Evolutionary conservation across 2,888 invertebrate genomes (phyloP).

Genomic region (Petrolisthes manimaculis): DNA sequence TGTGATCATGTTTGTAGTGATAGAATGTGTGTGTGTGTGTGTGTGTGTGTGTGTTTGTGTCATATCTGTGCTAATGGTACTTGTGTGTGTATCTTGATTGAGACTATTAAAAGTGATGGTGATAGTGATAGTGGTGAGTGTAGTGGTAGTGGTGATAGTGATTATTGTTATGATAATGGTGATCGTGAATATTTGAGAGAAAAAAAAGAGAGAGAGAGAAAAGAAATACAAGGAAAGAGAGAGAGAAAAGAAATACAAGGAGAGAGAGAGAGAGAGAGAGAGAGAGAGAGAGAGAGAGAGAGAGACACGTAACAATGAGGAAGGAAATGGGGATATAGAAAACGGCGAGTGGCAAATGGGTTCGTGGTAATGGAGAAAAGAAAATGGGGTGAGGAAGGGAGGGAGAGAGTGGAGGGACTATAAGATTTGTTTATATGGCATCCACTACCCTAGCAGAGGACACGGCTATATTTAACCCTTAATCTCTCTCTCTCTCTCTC

Average conservation of each 20-base stretch:
- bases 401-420: neutral
- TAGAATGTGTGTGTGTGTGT: neutral
- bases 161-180: neutral
- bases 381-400: neutral
- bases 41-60: neutral
- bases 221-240: neutral
- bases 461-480: neutral
- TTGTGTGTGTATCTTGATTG: neutral
- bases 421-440: neutral
- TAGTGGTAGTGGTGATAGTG: neutral
- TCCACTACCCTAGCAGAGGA: no score
- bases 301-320: neutral
- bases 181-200: neutral
- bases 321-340: neutral
- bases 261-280: constrained; percentile 9
- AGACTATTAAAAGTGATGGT: neutral
- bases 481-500: neutral
- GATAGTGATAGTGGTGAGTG: neutral
- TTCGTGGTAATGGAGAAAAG: neutral
- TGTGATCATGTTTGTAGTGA: neutral
- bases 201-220: neutral
- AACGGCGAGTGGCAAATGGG: neutral
- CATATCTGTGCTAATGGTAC: neutral
- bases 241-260: neutral
- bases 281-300: constrained; percentile 24